Evolutionary conservation across 1,140 invertebrate genomes (phyloP).

Genomic region (Cotesia chilonis): DNA sequence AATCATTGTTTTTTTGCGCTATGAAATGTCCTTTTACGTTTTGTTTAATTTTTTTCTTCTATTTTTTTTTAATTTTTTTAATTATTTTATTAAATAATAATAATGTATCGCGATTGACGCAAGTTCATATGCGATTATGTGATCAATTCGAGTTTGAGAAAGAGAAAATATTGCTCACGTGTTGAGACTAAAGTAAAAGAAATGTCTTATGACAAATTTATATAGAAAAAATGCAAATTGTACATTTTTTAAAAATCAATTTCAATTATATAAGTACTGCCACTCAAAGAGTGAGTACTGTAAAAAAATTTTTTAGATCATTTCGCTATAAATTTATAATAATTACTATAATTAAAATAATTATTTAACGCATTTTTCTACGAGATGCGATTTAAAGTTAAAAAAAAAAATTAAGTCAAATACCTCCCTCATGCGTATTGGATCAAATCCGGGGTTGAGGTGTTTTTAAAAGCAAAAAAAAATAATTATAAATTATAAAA

Average conservation of each 20-base stretch:
- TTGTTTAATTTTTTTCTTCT: too few species aligned
- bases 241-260: slow-evolving; percentile 19
- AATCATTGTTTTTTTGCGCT: slow-evolving; percentile 15
- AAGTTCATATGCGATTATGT: slow-evolving; percentile 9
- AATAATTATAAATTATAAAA: slow-evolving; percentile 20
- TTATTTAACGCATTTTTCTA: slow-evolving; percentile 38
- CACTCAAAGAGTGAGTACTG: slow-evolving; percentile 43
- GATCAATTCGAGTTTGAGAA: slow-evolving; percentile 22
- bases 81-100: slow-evolving; percentile 27
- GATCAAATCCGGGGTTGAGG: slow-evolving; percentile 4
- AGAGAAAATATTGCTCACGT: slow-evolving; percentile 47
- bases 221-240: slow-evolving; percentile 16
- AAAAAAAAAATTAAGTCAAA: slow-evolving; percentile 30
- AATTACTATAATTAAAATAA: slow-evolving; percentile 34
- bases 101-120: not conserved
- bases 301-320: slow-evolving; percentile 51
- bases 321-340: slow-evolving; percentile 40
- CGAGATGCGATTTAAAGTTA: slow-evolving; percentile 34
- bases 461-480: slow-evolving; percentile 15
- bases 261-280: slow-evolving; percentile 34
- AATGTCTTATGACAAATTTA: slow-evolving; percentile 28
- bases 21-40: slow-evolving; percentile 27
- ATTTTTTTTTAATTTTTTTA: slow-evolving; percentile 19
- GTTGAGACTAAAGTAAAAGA: slow-evolving; percentile 43
- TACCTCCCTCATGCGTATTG: slow-evolving; percentile 17